These are phyloP conservation scores for Ceuthmochares aereus DNA, from an alignment of 2,113 vertebrate genomes.

Conservation along the genomic window DNA sequence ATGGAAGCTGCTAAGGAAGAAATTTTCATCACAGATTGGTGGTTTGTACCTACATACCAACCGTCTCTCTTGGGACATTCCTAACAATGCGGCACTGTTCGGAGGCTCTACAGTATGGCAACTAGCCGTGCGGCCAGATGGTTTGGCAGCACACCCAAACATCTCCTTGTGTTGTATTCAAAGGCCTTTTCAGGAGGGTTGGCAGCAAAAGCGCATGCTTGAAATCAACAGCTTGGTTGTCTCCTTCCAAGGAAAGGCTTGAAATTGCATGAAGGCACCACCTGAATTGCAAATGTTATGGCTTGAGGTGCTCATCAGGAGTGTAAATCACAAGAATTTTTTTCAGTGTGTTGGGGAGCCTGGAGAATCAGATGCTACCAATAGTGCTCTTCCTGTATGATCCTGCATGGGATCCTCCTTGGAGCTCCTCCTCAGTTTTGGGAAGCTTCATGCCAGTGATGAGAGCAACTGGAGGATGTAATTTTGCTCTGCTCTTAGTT, in stretches of 20 bases:
- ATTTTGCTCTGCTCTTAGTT: neutral
- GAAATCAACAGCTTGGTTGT: constrained; percentile 32
- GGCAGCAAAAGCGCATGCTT: constrained; percentile 48
- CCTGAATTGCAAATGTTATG: neutral
- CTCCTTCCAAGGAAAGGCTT: constrained; percentile 17
- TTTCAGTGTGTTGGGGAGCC: neutral
- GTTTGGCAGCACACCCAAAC: constrained; percentile 64
- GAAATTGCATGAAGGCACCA: neutral
- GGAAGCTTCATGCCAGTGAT: neutral
- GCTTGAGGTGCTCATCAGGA: neutral
- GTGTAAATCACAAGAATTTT: fast-evolving
- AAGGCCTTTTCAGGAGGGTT: constrained; percentile 67
- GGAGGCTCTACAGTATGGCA: constrained; percentile 42
- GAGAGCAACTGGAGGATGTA: neutral
- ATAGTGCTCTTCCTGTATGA: neutral
- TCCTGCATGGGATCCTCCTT: neutral
- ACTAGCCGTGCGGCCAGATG: constrained; percentile 33
- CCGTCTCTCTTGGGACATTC: neutral
- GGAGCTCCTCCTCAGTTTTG: neutral
- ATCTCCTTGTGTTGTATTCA: constrained; percentile 34
- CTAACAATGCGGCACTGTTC: neutral
- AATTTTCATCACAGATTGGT: constrained; percentile 99
- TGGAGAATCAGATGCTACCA: neutral
- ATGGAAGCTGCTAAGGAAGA: constrained; percentile 94
- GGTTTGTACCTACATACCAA: constrained; percentile 79